Evolutionary conservation across 2,888 invertebrate species (phyloP), one percentile per base, ranked within the genome.

Genomic region (Philaethria dido): DNA sequence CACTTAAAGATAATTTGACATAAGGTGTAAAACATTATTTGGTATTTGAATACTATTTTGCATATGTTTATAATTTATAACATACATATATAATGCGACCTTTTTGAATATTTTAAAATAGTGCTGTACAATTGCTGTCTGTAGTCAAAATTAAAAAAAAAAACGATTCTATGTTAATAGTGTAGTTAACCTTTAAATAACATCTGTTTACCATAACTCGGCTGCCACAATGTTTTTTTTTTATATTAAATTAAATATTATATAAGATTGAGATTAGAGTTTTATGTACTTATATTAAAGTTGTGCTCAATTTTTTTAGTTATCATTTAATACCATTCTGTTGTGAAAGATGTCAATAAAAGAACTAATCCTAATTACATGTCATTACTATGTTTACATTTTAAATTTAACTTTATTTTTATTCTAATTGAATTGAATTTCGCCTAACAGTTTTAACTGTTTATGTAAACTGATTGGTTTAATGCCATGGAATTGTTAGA

Each of bases 261-360:
- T 47, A 22, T 47, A 22, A 22, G 1, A 20, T 20, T 45, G 11
- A 16, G 13, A n/a, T n/a, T n/a, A n/a, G n/a, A n/a, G n/a, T 22
- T 48, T 25, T 8, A 25, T n/a, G 25, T n/a, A 3, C 22, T 0
- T 14, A n/a, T 52, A 11, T 16, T 29, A 5, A 33, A 33, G 13
- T 2, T 13, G 13, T 39, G 1, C 13, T 13, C 13, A 13, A 39
- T 39, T 39, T 16, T 33, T 29, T 29, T 16, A 9, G 3, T 57
- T 25, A 42, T 57, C 42, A 42, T 22, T 57, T 57, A 25, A 57
- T 42, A 16, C 42, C 9, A 42, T n/a, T 55, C 9, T 25, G 13
- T 57, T 57, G 42, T 57, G 42, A 42, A 57, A 57, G 57, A 57
- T 25, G 52, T 42, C 57, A 57, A 57, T 42, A 42, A 57, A 57